Evolutionary conservation across 2,113 vertebrate genomes (phyloP).

Genomic region (Henicopernis longicauda): DNA sequence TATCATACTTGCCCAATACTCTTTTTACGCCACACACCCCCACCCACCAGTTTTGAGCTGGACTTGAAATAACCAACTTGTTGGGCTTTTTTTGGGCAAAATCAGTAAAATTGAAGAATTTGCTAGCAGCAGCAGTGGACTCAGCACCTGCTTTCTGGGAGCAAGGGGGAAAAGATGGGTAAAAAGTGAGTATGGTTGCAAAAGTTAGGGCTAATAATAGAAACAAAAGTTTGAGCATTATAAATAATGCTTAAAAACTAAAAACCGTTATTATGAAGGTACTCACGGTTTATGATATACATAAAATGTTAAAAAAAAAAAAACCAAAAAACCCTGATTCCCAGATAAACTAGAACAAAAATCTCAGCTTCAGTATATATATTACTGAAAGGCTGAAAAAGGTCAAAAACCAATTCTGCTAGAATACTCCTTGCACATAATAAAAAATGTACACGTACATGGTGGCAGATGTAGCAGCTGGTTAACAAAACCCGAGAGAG

Average conservation of each 20-base stretch:
- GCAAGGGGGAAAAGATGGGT: background rate
- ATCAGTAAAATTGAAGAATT: background rate
- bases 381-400: background rate
- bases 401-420: background rate
- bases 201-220: background rate
- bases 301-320: background rate
- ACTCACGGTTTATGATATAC: background rate
- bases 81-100: background rate
- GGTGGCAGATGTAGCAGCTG: background rate
- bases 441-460: accelerated
- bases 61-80: background rate
- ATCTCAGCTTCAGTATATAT: background rate
- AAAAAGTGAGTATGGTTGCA: background rate
- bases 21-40: background rate
- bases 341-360: background rate
- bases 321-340: background rate
- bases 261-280: background rate
- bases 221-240: background rate
- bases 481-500: background rate
- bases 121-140: background rate
- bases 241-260: background rate
- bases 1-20: background rate
- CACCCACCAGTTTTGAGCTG: background rate
- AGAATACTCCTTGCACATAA: background rate
- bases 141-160: too few relatives aligned